A percentile compares a stretch with the other conserved stretches of the same genome.
phyloP scores from a whole-genome alignment of 2,113 vertebrate species.

The Chaenogobius annularis region DNA sequence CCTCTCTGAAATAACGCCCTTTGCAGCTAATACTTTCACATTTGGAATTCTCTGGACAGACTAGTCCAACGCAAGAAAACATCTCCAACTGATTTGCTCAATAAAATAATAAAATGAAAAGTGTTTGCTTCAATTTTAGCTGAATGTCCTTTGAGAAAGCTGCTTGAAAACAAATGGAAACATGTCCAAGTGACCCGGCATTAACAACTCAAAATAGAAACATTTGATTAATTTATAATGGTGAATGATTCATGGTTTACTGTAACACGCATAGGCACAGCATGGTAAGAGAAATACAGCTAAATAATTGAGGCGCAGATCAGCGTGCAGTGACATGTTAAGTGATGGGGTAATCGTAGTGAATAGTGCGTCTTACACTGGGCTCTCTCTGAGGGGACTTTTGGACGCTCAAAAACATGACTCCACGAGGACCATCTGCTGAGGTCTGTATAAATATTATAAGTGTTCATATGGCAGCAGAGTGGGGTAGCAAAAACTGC shows the following conservation, averaged over 20 bases:
- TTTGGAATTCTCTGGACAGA: constrained; percentile 18
- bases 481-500: neutral
- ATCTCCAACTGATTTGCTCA: neutral
- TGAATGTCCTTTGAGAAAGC: neutral
- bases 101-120: neutral
- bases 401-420: neutral
- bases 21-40: constrained; percentile 7
- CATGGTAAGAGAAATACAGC: constrained; percentile 55
- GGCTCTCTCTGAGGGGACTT: neutral
- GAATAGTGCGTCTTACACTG: neutral
- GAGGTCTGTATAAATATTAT: neutral
- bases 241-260: constrained; percentile 61
- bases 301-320: constrained; percentile 55
- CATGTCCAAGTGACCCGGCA: constrained; percentile 26
- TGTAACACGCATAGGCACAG: constrained; percentile 54
- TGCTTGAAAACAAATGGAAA: neutral
- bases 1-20: constrained; percentile 35
- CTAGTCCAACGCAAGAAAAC: neutral
- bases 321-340: neutral
- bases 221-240: constrained; percentile 56
- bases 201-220: constrained; percentile 43
- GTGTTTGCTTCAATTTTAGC: neutral
- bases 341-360: neutral
- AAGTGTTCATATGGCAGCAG: neutral
- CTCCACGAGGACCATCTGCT: neutral